Percentiles rank a stretch among this genome's conserved stretches.
Evolutionary conservation across 64 coral and sea anemone species (phyloP).

Genomic region (Hydrozoanthus tunicans): DNA sequence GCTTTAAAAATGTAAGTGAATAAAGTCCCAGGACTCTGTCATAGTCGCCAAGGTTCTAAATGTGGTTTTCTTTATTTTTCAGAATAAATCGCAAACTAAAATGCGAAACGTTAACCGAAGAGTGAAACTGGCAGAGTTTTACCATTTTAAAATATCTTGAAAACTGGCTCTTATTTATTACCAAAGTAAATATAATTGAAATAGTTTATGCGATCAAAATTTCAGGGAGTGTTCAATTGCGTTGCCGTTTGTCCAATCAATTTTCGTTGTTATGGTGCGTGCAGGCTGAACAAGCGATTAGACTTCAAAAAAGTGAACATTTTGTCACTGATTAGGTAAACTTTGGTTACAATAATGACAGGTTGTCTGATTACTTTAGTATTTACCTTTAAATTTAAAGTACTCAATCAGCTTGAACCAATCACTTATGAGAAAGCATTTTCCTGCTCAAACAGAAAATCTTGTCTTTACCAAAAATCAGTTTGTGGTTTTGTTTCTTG

Average conservation of each 20-base stretch:
- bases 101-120: too few species aligned
- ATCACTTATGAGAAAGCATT: constrained; percentile 1
- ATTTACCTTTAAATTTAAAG: neutral
- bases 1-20: too few species aligned
- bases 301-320: neutral
- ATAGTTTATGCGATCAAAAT: neutral
- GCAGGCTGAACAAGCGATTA: constrained; percentile 1
- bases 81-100: too few species aligned
- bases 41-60: too few species aligned
- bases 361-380: neutral
- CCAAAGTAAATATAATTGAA: neutral
- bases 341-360: neutral
- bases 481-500: neutral
- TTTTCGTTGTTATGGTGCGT: neutral
- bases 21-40: too few species aligned
- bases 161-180: too few species aligned
- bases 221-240: neutral
- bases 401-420: constrained; percentile 7
- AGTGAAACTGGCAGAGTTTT: too few species aligned
- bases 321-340: neutral
- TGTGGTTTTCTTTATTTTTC: too few species aligned
- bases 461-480: neutral
- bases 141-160: too few species aligned
- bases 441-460: constrained; percentile 30
- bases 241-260: neutral